These are phyloP conservation scores for Paraplagusia blochii DNA, from an alignment of 2,113 vertebrate genomes.

Conservation along the genomic window DNA sequence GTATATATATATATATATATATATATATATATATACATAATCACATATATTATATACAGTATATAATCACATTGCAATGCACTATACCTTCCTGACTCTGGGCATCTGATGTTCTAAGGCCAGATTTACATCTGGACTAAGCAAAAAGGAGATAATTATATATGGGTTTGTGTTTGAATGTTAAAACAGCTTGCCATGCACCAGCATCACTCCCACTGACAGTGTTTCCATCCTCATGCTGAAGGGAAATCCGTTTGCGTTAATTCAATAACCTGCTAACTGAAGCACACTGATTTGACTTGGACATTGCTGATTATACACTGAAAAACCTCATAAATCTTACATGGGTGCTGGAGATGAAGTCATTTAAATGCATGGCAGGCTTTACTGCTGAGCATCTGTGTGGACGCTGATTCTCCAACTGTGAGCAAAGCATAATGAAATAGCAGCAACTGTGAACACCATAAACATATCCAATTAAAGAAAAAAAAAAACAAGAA, in stretches of 20 bases:
- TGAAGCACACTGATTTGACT: conserved; percentile 37
- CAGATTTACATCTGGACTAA: no score
- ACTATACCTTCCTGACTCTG: no score
- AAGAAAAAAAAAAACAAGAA: no score
- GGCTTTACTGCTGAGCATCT: conserved; percentile 36
- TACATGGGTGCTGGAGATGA: conserved; percentile 39
- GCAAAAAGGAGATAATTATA: no score
- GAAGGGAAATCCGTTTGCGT: conserved; percentile 41
- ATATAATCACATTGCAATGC: no score
- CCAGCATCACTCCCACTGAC: not conserved
- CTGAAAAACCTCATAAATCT: conserved; percentile 52
- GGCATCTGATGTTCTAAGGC: no score
- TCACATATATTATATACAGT: no score
- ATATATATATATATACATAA: no score
- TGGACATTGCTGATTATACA: conserved; percentile 54
- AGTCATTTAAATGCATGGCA: conserved; percentile 62
- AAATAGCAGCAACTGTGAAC: conserved; percentile 25
- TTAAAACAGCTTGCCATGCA: no score
- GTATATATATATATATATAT: no score
- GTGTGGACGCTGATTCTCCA: conserved; percentile 37
- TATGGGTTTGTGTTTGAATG: no score
- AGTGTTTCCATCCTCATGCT: conserved; percentile 33
- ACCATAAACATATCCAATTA: not conserved
- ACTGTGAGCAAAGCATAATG: conserved; percentile 21
- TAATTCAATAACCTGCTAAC: conserved; percentile 61